These are phyloP conservation scores for Steinernema khuongi DNA, from an alignment of 1,140 invertebrate species.

Conservation along the genomic window DNA sequence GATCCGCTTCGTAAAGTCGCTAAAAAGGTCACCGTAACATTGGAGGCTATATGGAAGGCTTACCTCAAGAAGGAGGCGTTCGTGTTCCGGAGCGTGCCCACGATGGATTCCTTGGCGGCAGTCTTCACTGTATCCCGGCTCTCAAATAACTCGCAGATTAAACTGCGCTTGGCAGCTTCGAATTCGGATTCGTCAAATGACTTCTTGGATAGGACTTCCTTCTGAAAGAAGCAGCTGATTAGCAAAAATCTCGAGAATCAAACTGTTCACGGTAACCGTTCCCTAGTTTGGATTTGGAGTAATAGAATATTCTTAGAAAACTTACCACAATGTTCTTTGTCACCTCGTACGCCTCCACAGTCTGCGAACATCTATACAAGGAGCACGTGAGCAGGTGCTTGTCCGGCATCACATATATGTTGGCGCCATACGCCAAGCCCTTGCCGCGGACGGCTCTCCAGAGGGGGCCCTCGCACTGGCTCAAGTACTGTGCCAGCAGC, in stretches of 20 bases:
- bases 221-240: conserved; percentile 63
- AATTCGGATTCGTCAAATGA: conserved; percentile 71
- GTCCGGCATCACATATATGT: conserved; percentile 65
- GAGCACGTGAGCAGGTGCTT: conserved; percentile 70
- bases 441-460: conserved; percentile 77
- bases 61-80: conserved; percentile 70
- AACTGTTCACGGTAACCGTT: conserved; percentile 3
- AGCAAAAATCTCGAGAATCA: background rate
- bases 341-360: conserved; percentile 72
- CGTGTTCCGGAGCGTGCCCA: conserved; percentile 69
- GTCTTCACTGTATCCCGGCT: conserved; percentile 72
- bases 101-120: conserved; percentile 68
- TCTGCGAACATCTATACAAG: conserved; percentile 71
- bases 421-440: conserved; percentile 76
- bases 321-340: conserved; percentile 71
- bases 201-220: conserved; percentile 66
- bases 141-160: conserved; percentile 77
- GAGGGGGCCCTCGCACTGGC: conserved; percentile 79
- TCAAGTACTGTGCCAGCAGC: conserved; percentile 77
- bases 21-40: conserved; percentile 2
- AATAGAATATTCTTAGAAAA: conserved; percentile 31
- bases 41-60: conserved; percentile 18
- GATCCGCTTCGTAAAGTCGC: conserved; percentile 29
- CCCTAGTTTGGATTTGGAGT: background rate
- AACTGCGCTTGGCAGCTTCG: conserved; percentile 75